Base-by-base conservation (phyloP, 2,888 invertebrate species). In the Andrena minutula region DNA sequence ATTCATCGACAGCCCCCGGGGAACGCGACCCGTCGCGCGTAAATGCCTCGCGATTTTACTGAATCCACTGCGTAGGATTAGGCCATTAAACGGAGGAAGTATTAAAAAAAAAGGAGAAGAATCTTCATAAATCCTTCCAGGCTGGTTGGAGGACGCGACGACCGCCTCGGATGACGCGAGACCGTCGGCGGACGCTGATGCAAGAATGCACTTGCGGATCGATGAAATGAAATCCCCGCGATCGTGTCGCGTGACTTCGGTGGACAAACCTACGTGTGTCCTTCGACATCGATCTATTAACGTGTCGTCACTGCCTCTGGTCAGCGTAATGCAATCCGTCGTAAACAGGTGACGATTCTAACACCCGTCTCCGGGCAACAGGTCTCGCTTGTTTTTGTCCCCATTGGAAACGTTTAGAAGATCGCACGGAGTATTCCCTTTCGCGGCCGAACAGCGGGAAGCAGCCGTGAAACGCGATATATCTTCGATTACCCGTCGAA, bases 231-330 rank as follows among this genome's bases (percentile, higher is more conserved):
- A 78, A 88, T 80, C 78, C 68, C 61, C 66, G 63, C 56, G 60
- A 71, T 64, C 63, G 72, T 68, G 61, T 84, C 75, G 82, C 28
- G 79, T 66, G 64, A 81, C 70, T 74, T 79, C 85, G 86, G 75
- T 65, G 79, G 80, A 71, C 76, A 88, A 89, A 87, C 89, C 89
- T 87, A 90, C 90, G 88, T 60, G 73, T 68, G 87, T 88, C 90
- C 90, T 90, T 90, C 89, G 88, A 88, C 83, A 87, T 88, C 86
- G 86, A 89, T 88, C 89, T 79, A 75, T 75, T 75, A 84, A 75
- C 66, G 66, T 61, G 64, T 71, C 68, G 58, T 66, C 70, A 32
- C 41, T 71, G 49, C n/a, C 56, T 61, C 63, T 58, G 60, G 10
- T 66, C 61, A 49, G 6, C 60, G 85, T 82, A 85, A 85, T 12